These are phyloP conservation scores for Prorops nasuta DNA, from an alignment of 1,140 invertebrate species.

Conservation along the genomic window DNA sequence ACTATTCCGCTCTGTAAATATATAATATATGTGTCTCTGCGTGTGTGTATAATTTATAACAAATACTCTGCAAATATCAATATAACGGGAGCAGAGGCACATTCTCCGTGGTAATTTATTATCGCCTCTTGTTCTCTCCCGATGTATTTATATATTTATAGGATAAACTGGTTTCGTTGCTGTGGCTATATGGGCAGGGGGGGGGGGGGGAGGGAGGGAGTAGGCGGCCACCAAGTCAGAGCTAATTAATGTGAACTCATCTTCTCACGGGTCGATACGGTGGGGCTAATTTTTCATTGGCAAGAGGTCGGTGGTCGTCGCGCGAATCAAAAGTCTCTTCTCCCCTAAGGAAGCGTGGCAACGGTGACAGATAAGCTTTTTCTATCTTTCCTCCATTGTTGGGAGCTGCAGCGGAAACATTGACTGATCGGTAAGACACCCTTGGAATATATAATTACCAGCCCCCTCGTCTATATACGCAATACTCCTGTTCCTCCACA, in stretches of 20 bases:
- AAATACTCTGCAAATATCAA: no score
- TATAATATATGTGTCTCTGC: no score
- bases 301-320: slow-evolving; percentile 32
- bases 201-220: not conserved
- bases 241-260: not conserved
- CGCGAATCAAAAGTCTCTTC: slow-evolving; percentile 48
- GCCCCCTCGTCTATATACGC: slow-evolving; percentile 17
- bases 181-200: no score
- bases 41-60: no score
- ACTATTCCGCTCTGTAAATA: no score
- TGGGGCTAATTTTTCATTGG: slow-evolving; percentile 50
- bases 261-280: no score
- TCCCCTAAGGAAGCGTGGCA: slow-evolving; percentile 42
- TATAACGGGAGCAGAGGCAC: no score
- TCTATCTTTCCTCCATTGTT: slow-evolving; percentile 53
- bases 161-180: no score
- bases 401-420: slow-evolving; percentile 54
- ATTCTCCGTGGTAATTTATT: no score
- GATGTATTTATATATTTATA: no score
- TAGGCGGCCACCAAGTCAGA: no score
- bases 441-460: slow-evolving; percentile 57
- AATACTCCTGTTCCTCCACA: slow-evolving; percentile 1
- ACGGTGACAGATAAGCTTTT: slow-evolving; percentile 55
- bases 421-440: slow-evolving; percentile 56
- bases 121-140: no score